A percentile compares a stretch with the other conserved stretches of the same genome.
Conservation (phyloP, 2,113 vertebrate genomes). For the Brienomyrus brachyistius region DNA sequence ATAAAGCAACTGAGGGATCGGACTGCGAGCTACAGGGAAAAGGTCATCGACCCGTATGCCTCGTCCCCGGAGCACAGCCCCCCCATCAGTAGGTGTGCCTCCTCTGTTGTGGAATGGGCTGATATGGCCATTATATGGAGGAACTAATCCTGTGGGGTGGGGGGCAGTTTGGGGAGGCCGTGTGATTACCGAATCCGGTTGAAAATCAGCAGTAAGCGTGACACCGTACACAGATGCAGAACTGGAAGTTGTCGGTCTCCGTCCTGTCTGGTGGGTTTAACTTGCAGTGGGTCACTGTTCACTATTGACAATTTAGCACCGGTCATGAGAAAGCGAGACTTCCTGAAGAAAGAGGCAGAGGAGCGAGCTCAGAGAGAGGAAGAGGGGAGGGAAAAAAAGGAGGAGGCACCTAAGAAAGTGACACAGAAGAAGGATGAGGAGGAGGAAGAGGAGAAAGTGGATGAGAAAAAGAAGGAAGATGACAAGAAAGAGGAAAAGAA, state of each 20-base stretch:
- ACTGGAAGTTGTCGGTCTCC: not conserved
- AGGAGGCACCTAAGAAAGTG: constrained; percentile 37
- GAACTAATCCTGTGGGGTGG: not conserved
- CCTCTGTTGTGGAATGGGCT: not conserved
- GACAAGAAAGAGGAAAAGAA: constrained; percentile 34
- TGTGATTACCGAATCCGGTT: not conserved
- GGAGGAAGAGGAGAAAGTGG: constrained; percentile 45
- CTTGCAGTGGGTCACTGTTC: not conserved
- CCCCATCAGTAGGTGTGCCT: constrained; percentile 64
- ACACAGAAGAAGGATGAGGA: constrained; percentile 43
- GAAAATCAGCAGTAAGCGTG: not conserved
- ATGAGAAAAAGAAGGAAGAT: constrained; percentile 35
- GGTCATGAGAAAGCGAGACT: constrained; percentile 50
- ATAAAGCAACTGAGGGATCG: constrained; percentile 57
- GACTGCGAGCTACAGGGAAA: constrained; percentile 57
- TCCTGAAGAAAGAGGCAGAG: constrained; percentile 29
- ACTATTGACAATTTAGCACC: constrained; percentile 43
- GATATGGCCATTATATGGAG: not conserved
- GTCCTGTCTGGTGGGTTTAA: not conserved
- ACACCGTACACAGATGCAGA: not conserved
- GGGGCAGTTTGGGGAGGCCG: not conserved
- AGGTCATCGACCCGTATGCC: constrained; percentile 60
- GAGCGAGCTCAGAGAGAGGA: constrained; percentile 43
- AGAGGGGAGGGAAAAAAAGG: constrained; percentile 46
- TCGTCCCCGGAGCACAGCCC: constrained; percentile 76